Base-by-base conservation (phyloP, 1,140 invertebrate genomes). In the Bilobella aurantiaca region DNA sequence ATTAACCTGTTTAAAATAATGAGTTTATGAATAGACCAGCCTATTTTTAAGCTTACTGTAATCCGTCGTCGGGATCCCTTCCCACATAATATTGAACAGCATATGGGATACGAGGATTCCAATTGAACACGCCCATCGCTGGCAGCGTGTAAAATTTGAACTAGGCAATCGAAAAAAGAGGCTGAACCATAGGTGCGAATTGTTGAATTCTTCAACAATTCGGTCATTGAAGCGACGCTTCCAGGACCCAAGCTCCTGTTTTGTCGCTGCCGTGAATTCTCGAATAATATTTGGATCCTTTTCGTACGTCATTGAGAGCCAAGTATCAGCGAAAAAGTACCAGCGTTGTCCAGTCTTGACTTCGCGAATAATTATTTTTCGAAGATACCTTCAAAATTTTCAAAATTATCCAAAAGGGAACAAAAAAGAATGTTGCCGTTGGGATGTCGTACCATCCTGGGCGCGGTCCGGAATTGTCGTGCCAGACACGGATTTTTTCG, bases 401-500 rank as follows among this genome's bases (percentile, higher is more conserved):
- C 3, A 31, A 21, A 53, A 1, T 32, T 49, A 30, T 47, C 23
- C 46, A 8, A 53, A 53, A 53, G 25, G 5, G 25, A 53, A 53
- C 14, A 23, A 8, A 14, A 14, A 53, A 53, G 3, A 18, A 42
- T 18, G 3, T 18, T 8, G 37, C n/a, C 2, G 3, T 63, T 12
- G 3, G 2, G 28, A 25, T 5, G 2, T 49, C 31, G 47, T 65
- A 68, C 67, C 67, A 69, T 21, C 42, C 30, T 16, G 67, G 67
- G 23, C 46, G 28, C 27, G 12, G 18, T 14, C 67, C 67, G 31
- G 46, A 34, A 56, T 65, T 61, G 31, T 69, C 67, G 37, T 62
- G 64, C 63, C 67, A 69, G 3, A 69, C 23, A 32, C 64, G 31
- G 21, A 69, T 69, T 65, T 59, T 65, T n/a, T 69, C 67, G 0